Base-by-base conservation (phyloP, 2,888 invertebrate genomes). In the Trisateles emortualis region DNA sequence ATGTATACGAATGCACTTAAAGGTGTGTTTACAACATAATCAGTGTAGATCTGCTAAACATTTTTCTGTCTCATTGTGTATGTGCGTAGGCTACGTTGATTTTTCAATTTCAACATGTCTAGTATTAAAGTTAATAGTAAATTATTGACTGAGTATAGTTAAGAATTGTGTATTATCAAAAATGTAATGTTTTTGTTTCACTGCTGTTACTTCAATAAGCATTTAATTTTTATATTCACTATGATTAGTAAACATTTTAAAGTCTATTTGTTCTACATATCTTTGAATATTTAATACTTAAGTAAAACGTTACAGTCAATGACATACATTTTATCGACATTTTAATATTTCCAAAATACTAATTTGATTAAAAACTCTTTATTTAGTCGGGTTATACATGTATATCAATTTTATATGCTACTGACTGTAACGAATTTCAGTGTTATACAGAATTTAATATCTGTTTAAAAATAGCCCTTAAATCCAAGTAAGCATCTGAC, bases 71-170 rank as follows among this genome's bases (percentile, higher is more conserved):
- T 50, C 52, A 65, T 63, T 68, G 66, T 69, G 59, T 66, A 64
- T 61, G 64, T 59, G 57, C 22, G 48, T 70, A 70, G 66, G 40
- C 54, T 61, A 59, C 42, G 44, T 61, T 59, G 47, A 65, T 64
- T 65, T 62, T 51, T 62, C 63, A 64, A 44, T 73, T 73, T 81
- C 70, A 68, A 68, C 73, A 77, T 75, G 68, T 83, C 78, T 85
- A 85, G 81, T 81, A 76, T 82, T 86, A 84, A 82, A 82, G 73
- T 76, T 81, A 78, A 83, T 83, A 79, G 80, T 84, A 79, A 33
- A 67, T 82, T 84, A 83, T 83, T 85, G 91, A 91, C 91, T 91
- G 91, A 90, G 78, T 88, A 88, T 89, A 86, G 83, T 79, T 90
- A 89, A 89, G 89, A 83, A 74, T 78, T 68, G 68, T 68, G 68